Base-by-base conservation (phyloP, 1,140 invertebrate species). In the Phymorhynchus buccinoides region DNA sequence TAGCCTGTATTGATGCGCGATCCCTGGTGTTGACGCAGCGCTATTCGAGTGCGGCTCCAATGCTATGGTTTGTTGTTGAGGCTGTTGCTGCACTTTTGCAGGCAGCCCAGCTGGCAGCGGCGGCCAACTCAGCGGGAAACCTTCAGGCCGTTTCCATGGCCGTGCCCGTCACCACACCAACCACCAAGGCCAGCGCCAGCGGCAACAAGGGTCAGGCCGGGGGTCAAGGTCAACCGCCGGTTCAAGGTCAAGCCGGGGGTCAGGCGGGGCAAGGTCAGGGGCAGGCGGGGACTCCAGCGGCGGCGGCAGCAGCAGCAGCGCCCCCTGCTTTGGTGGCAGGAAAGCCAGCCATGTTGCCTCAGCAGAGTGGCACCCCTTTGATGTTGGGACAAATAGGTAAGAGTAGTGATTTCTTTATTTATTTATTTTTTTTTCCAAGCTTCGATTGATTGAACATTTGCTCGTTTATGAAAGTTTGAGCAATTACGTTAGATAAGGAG, bases 321-420 rank as follows among this genome's bases (percentile, higher is more conserved):
- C 27, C 78, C 73, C 83, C 83, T 39, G 77, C 87, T 62, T 85
- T 91, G 79, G 88, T 92, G 78, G 90, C 87, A 52, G 90, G 90
- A 12, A 90, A 91, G 83, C 89, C 89, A 22, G 83, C 86, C 12
- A 90, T 92, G 73, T 87, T 92, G 85, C 85, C 90, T 0, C 86
- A 89, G 32, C 90, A 91, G 71, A 84, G 84, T 81, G 88, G 88
- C 27, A 85, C 86, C 56, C 88, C 88, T 1, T 80, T 91, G 22
- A 87, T 92, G 22, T 82, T 91, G 12, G 89, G 90, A 41, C 88
- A 91, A 48, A 88, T 91, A 56, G 89, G 89, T 89, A 80, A 88
- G 86, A 73, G n/a, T n/a, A n/a, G n/a, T n/a, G n/a, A n/a, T n/a
- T n/a, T n/a, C n/a, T n/a, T n/a, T n/a, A n/a, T n/a, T n/a, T n/a